Base-by-base conservation (phyloP, 2,113 vertebrate species). In the Vulpes lagopus region DNA sequence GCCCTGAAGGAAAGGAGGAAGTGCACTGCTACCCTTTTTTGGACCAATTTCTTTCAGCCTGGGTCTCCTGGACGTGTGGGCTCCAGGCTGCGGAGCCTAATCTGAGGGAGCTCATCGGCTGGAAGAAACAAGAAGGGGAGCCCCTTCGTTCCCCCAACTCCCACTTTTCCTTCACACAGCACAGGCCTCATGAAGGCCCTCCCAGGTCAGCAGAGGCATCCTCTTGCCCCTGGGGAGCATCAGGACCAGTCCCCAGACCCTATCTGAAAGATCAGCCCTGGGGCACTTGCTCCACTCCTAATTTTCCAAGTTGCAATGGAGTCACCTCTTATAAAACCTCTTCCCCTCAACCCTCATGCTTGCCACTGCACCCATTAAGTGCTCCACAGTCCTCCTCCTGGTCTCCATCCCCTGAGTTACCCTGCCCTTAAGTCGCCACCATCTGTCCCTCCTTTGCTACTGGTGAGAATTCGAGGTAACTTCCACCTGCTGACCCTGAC, bases 21-120 rank as follows among this genome's bases (percentile, higher is more conserved):
- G 32, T 12, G 23, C 7, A 69, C 11, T 0, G 0, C 22, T 12
- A 35, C 15, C 22, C 14, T 74, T 53, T 82, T 71, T n/a, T 12
- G 60, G 43, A 65, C 22, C 65, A 90, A 89, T 55, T 88, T 95
- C 83, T 95, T 95, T 60, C 53, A 7, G 57, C 15, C 65, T 71
- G 38, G 9, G 51, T 65, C 69, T 95, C 91, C 92, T 27, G 32
- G 49, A 82, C 74, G 73, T 3, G 20, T 4, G 59, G 11, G 76
- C 71, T 93, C n/a, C 22, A 76, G 73, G 64, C 9, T 9, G 27
- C 32, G 43, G 16, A 67, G 38, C 5, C 1, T 22, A 62, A 57
- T 35, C 10, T 8, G 2, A 91, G 19, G 35, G 60, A 73, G 64
- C 15, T 27, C 5, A 0, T 43, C 1, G 1, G 32, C 1, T 0